Conservation (phyloP, 2,797 vertebrate genomes). For the Lepilemur ruficaudatus region DNA sequence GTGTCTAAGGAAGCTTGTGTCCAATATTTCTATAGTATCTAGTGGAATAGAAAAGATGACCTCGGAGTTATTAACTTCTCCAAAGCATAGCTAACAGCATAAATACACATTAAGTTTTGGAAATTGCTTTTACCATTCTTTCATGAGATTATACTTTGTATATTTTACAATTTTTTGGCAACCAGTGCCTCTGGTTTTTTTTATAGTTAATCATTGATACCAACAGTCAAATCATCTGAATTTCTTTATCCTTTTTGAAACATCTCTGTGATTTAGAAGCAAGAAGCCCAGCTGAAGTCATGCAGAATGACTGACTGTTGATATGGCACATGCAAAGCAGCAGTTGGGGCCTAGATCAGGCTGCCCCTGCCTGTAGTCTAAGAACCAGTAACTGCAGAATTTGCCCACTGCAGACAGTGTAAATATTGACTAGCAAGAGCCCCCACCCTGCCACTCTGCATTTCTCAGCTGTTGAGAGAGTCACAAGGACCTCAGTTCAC, state of each 20-base stretch:
- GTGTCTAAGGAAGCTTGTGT: neutral
- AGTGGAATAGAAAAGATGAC: neutral
- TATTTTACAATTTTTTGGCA: neutral
- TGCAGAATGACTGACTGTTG: neutral
- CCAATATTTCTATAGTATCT: neutral
- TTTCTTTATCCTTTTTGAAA: neutral
- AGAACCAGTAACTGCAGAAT: neutral
- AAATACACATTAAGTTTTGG: neutral
- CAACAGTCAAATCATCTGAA: neutral
- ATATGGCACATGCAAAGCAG: neutral
- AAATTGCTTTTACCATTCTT: neutral
- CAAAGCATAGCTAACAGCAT: neutral
- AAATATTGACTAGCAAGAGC: neutral
- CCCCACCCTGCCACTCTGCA: neutral
- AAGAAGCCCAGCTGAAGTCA: neutral
- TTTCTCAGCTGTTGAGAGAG: neutral
- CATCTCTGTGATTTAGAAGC: neutral
- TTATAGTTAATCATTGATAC: neutral
- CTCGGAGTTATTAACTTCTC: neutral
- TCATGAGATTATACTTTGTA: neutral
- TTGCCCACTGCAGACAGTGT: neutral
- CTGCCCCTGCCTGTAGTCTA: neutral
- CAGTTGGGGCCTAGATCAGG: neutral
- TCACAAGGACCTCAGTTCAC: neutral
- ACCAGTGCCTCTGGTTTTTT: neutral